Percentiles rank a stretch among this genome's conserved stretches.
Evolutionary conservation across 2,888 invertebrate species (phyloP).

Genomic region (Strigamia transsilvanica): DNA sequence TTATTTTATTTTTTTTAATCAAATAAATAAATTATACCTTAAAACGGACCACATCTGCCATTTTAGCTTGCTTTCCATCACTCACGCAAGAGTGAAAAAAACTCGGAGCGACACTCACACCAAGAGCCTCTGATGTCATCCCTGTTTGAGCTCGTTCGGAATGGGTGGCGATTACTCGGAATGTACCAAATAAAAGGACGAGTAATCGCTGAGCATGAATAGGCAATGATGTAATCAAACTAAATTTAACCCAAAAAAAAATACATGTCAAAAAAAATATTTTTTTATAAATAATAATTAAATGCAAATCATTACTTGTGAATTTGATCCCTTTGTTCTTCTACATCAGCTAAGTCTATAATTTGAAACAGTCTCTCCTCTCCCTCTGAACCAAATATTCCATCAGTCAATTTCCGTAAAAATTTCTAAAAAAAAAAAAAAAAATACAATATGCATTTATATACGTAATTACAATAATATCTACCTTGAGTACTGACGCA

Average conservation of each 20-base stretch:
- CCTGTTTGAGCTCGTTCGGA: conserved; percentile 88
- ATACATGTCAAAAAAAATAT: background rate
- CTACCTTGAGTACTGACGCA: conserved; percentile 90
- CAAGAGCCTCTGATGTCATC: conserved; percentile 94
- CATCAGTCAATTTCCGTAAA: conserved; percentile 93
- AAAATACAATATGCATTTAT: background rate
- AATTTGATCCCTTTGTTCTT: conserved; percentile 89
- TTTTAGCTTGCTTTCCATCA: conserved; percentile 91
- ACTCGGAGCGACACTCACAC: conserved; percentile 94
- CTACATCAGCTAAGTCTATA: conserved; percentile 81
- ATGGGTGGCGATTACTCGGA: conserved; percentile 91
- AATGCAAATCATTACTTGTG: conserved; percentile 64
- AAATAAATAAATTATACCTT: conserved; percentile 71
- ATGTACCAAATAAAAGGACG: conserved; percentile 95
- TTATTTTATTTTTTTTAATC: no score
- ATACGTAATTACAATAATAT: no score
- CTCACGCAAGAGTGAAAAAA: conserved; percentile 96
- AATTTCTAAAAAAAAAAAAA: conserved; percentile 73
- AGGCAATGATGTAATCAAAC: conserved; percentile 87
- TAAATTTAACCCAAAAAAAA: conserved; percentile 64
- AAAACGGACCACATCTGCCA: conserved; percentile 94
- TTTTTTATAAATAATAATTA: background rate
- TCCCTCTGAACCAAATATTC: conserved; percentile 91
- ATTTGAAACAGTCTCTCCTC: conserved; percentile 90
- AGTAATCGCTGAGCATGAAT: conserved; percentile 90